Evolutionary conservation across 2,888 invertebrate species (phyloP).

Genomic region (Diabrotica balteata): DNA sequence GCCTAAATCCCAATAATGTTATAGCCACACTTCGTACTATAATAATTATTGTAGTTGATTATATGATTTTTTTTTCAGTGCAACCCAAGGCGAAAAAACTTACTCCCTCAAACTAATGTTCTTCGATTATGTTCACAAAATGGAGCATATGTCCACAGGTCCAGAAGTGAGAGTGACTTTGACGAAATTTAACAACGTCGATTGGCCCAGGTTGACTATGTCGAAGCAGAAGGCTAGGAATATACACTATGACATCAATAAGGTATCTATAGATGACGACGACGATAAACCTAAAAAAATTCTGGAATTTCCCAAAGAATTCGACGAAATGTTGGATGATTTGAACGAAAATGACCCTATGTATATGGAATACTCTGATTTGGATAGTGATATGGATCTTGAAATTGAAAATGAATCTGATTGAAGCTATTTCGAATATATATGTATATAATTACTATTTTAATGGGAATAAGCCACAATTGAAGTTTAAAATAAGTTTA

Average conservation of each 20-base stretch:
- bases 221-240: conserved; percentile 47
- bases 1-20: too few relatives aligned
- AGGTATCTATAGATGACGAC: conserved; percentile 44
- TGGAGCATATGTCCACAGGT: conserved; percentile 47
- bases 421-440: conserved; percentile 14
- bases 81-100: conserved; percentile 43
- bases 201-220: conserved; percentile 52
- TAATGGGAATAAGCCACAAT: too few relatives aligned
- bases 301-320: conserved; percentile 41
- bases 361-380: conserved; percentile 45
- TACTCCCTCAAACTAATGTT: conserved; percentile 50
- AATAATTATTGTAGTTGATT: neutral
- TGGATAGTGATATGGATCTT: conserved; percentile 48
- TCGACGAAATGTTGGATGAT: conserved; percentile 35
- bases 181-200: conserved; percentile 44
- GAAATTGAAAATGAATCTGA: conserved; percentile 40
- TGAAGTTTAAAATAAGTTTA: too few relatives aligned
- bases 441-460: too few relatives aligned
- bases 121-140: conserved; percentile 44
- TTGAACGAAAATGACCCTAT: conserved; percentile 33
- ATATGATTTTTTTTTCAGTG: conserved; percentile 41
- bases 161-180: conserved; percentile 47
- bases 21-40: neutral
- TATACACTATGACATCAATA: conserved; percentile 50
- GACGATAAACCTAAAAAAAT: conserved; percentile 37